Conservation (phyloP, 1,140 invertebrate genomes). For the Triops cancriformis region DNA sequence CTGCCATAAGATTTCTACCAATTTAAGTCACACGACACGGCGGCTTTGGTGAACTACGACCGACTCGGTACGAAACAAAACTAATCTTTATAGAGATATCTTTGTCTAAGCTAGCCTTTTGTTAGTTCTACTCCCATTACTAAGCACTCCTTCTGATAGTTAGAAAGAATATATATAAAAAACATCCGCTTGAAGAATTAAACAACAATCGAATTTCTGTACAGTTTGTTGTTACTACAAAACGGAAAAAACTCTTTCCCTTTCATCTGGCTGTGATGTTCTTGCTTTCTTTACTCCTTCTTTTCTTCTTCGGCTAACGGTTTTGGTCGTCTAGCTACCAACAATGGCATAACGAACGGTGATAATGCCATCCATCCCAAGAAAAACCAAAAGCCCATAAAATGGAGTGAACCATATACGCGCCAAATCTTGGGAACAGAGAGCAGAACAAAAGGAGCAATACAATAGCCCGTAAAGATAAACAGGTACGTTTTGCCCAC, state of each 20-base stretch:
- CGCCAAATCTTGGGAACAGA: conserved; percentile 36
- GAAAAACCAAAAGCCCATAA: conserved; percentile 20
- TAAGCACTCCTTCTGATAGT: too few species aligned
- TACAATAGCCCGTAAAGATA: conserved; percentile 74
- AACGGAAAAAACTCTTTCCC: neutral
- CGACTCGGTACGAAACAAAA: too few species aligned
- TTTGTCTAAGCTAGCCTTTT: too few species aligned
- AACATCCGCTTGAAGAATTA: too few species aligned
- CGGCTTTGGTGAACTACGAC: too few species aligned
- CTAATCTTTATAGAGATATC: too few species aligned
- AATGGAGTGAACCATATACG: conserved; percentile 19
- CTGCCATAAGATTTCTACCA: too few species aligned
- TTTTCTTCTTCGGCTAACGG: neutral
- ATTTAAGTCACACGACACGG: too few species aligned
- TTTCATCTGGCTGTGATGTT: neutral
- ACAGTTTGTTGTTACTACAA: too few species aligned
- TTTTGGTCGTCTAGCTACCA: neutral
- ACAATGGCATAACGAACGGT: conserved; percentile 17
- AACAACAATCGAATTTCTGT: too few species aligned
- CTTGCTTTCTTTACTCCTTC: neutral
- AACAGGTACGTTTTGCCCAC: conserved; percentile 65
- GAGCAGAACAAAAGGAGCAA: conserved; percentile 69
- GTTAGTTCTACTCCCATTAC: too few species aligned
- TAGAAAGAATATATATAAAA: too few species aligned
- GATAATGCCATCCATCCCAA: conserved; percentile 22